A percentile compares a stretch with the other conserved stretches of the same genome.
phyloP scores from a whole-genome alignment of 92 coral and sea anemone genomes.

The Heliopora coerulea region DNA sequence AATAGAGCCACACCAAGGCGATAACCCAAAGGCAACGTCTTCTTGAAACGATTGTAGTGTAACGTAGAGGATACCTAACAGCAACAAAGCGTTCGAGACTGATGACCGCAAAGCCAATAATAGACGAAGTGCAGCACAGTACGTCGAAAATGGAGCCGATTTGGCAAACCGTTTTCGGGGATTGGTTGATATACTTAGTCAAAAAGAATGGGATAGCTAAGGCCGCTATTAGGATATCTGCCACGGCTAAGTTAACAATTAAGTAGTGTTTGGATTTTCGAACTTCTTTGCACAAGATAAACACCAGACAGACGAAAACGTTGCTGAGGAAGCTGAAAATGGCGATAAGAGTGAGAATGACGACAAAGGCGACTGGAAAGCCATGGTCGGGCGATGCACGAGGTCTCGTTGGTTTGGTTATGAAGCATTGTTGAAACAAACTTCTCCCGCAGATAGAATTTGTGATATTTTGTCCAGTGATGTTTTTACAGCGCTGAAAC shows the following conservation, averaged over 20 bases:
- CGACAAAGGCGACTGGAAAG: conserved; percentile 39
- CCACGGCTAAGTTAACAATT: conserved; percentile 79
- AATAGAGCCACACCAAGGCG: conserved; percentile 74
- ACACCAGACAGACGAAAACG: conserved; percentile 77
- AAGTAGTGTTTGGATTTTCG: conserved; percentile 80
- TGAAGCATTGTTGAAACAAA: conserved; percentile 20
- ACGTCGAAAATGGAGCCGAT: conserved; percentile 74
- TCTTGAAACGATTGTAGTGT: conserved; percentile 67
- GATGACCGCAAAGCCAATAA: conserved; percentile 72
- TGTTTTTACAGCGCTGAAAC: neutral
- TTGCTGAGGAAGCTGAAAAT: conserved; percentile 63
- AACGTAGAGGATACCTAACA: conserved; percentile 72
- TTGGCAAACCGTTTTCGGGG: conserved; percentile 54
- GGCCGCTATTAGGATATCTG: conserved; percentile 67
- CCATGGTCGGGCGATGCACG: neutral
- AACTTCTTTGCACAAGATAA: conserved; percentile 66
- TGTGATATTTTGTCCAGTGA: neutral
- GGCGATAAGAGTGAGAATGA: conserved; percentile 64
- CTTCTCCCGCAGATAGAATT: neutral
- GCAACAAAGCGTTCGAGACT: conserved; percentile 90
- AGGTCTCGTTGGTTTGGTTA: neutral
- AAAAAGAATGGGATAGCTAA: conserved; percentile 73
- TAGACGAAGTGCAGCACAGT: conserved; percentile 78
- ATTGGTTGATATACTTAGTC: conserved; percentile 2
- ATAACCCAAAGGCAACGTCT: conserved; percentile 57